phyloP scores from a whole-genome alignment of 2,113 vertebrate genomes.

The Bos javanicus region DNA sequence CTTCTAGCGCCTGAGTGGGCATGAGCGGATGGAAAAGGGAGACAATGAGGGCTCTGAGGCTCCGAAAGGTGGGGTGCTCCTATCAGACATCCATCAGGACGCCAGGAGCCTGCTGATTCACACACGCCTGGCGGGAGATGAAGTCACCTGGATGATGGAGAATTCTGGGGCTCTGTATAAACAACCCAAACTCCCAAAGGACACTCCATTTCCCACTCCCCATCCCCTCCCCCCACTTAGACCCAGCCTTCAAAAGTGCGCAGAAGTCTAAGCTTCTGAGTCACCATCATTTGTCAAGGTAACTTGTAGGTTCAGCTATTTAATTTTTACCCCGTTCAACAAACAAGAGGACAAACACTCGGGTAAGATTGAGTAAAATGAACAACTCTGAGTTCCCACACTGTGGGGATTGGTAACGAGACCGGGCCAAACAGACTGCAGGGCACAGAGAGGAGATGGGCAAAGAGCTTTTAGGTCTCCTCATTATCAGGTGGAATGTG shows the following conservation, averaged over 20 bases:
- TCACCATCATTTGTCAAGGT: not conserved
- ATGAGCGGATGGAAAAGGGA: conserved; percentile 9
- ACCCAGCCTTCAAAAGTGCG: not conserved
- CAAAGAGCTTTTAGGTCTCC: not conserved
- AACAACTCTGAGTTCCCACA: not conserved
- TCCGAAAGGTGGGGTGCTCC: not conserved
- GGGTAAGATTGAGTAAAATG: not conserved
- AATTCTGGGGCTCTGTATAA: not conserved
- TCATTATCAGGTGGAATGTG: not conserved
- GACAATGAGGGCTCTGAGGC: conserved; percentile 8
- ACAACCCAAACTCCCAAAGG: not conserved
- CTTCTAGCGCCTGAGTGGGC: not conserved
- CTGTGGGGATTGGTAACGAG: not conserved
- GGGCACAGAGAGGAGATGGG: not conserved
- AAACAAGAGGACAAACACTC: not conserved
- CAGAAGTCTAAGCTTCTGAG: not conserved
- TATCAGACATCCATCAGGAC: not conserved
- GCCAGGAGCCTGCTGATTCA: not conserved
- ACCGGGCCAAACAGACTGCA: not conserved
- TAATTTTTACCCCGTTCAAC: not conserved
- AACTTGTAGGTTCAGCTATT: not conserved
- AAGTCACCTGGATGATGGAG: not conserved
- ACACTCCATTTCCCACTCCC: not conserved
- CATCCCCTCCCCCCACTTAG: not conserved
- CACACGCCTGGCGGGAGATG: not conserved